phyloP scores from a whole-genome alignment of 2,888 invertebrate species.

The Euclidia mi region DNA sequence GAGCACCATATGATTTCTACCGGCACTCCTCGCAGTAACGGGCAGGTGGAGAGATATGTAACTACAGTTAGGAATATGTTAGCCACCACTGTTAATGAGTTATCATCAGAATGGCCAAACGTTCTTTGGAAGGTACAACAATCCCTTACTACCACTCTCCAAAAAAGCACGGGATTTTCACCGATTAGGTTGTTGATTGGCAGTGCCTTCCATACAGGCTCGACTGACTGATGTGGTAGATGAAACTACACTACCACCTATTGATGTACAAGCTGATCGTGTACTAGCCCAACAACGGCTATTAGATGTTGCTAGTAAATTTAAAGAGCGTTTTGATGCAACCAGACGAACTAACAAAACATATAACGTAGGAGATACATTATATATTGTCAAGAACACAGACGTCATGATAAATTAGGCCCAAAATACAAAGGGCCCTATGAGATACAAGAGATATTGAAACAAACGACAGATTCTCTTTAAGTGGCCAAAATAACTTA shows the following conservation, averaged over 20 bases:
- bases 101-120: constrained; percentile 50
- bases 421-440: constrained; percentile 43
- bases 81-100: constrained; percentile 15
- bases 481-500: constrained; percentile 1
- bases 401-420: constrained; percentile 8
- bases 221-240: constrained; percentile 6
- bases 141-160: constrained; percentile 50
- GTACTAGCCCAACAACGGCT: constrained; percentile 7
- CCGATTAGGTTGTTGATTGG: constrained; percentile 34
- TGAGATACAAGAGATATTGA: constrained; percentile 22
- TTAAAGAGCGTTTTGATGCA: constrained; percentile 12
- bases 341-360: constrained; percentile 1
- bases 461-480: constrained; percentile 8
- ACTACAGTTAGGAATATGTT: constrained; percentile 40
- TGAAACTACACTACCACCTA: background rate
- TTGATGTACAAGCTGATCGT: constrained; percentile 10
- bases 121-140: constrained; percentile 44
- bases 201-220: constrained; percentile 11
- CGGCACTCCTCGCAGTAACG: constrained; percentile 38
- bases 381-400: constrained; percentile 47
- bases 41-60: constrained; percentile 44
- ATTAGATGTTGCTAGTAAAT: background rate
- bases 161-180: constrained; percentile 49
- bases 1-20: constrained; percentile 44
- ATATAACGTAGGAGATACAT: constrained; percentile 30